Conservation (phyloP, 2,797 vertebrate species). For the Nannoperca obscura region DNA sequence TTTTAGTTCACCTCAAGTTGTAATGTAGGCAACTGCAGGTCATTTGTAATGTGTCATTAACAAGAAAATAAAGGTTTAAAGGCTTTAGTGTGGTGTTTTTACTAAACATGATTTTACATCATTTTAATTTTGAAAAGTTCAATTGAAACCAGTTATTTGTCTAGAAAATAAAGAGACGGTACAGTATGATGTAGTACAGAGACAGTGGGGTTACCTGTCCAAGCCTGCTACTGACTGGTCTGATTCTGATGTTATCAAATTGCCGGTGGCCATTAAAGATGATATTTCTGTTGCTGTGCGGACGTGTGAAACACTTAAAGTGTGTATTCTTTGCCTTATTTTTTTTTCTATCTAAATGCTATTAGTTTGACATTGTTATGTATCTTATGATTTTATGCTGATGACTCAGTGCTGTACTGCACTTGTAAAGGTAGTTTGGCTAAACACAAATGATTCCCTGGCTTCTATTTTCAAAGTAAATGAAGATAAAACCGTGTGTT, state of each 20-base stretch:
- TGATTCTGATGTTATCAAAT: background rate
- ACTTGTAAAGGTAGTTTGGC: background rate
- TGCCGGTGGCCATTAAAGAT: no score
- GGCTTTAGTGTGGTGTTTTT: background rate
- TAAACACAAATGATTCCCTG: background rate
- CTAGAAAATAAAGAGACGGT: background rate
- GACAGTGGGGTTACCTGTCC: background rate
- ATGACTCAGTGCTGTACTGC: background rate
- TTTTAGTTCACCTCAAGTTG: constrained; percentile 29
- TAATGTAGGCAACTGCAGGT: constrained; percentile 19
- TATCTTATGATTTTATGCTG: background rate
- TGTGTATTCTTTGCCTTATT: background rate
- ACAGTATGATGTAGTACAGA: background rate
- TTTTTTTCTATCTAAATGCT: background rate
- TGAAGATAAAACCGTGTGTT: no score
- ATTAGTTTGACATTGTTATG: background rate
- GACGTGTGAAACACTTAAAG: background rate
- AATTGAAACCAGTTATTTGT: background rate
- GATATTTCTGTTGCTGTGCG: background rate
- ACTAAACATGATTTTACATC: background rate
- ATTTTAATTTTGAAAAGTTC: background rate
- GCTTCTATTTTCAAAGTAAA: background rate
- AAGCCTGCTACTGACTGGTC: background rate
- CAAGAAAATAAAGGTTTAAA: background rate
- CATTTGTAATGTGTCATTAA: background rate